Base-by-base conservation (phyloP, 92 coral and sea anemone genomes). In the Metridium senile region DNA sequence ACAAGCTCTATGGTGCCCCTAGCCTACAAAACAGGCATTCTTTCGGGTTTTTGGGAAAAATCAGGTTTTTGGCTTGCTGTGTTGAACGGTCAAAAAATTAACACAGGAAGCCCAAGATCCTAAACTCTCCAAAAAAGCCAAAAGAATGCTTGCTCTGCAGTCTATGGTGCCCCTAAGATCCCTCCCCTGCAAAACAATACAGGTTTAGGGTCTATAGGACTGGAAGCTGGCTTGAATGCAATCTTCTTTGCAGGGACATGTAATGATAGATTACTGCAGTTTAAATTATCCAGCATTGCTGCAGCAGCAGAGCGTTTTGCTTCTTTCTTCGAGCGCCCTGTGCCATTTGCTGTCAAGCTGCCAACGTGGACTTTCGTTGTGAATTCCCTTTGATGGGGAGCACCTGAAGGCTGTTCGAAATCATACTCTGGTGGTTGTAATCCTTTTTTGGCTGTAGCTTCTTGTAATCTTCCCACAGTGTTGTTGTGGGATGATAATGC, bases 391-490 rank as follows among this genome's bases (percentile, higher is more conserved):
- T 71, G 84, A 58, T 91, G 97, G 29, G 90, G 86, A 13, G 97
- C 93, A 2, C 97, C 97, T 0, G 68, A 71, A 0, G 88, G 72
- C 31, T 35, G 70, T 10, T 66, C 54, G 2, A 74, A 64, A 32
- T 95, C 91, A 31, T 89, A 95, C 29, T 78, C 89, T 17, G 99
- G 99, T 19, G 53, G 73, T 22, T 88, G 91, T 74, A 93, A 82
- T 31, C 90, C 93, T 13, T 81, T 88, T 65, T 89, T 95, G 19
- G 79, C 87, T 32, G 87, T 82, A 45, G 90, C 65, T 58, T 87
- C 93, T 62, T 95, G 99, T 1, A 95, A 93, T 66, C 79, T 89
- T 16, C 97, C 93, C 27, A 95, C 86, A 28, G 86, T 74, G 78
- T 95, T 95, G 51, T 79, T 70, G 63, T 78, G 89, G 18, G 91